These are phyloP conservation scores for Stegostoma tigrinum DNA, from an alignment of 2,113 vertebrate species.

Conservation along the genomic window DNA sequence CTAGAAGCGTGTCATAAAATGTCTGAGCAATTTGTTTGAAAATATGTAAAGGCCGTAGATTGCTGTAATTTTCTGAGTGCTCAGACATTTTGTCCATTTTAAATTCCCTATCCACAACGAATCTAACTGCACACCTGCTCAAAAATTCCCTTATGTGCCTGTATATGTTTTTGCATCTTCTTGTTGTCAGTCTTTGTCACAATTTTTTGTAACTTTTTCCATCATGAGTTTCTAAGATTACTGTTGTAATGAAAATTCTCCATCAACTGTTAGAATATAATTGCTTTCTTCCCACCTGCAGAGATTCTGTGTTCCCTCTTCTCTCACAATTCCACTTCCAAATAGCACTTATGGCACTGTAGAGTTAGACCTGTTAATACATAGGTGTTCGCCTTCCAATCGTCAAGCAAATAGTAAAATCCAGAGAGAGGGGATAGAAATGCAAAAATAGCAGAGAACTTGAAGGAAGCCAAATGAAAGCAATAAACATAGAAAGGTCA, in stretches of 20 bases:
- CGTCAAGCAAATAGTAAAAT: neutral
- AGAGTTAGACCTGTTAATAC: neutral
- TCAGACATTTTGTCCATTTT: neutral
- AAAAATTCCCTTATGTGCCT: neutral
- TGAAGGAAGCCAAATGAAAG: neutral
- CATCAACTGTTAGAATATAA: neutral
- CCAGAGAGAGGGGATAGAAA: neutral
- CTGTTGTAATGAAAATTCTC: neutral
- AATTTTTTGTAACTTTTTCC: neutral
- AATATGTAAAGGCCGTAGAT: no score
- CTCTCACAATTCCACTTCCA: neutral
- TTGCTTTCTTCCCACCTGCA: neutral
- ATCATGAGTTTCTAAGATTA: neutral
- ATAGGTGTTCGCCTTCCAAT: neutral
- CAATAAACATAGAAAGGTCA: neutral
- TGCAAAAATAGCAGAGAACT: neutral
- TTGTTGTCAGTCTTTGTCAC: neutral
- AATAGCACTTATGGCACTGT: neutral
- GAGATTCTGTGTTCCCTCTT: neutral
- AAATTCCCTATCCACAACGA: neutral
- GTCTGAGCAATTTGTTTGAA: no score
- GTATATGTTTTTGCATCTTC: neutral
- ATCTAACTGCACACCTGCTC: neutral
- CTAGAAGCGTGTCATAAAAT: no score
- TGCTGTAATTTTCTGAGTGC: neutral